Base-by-base conservation (phyloP, 2,888 invertebrate genomes). In the Eulithis testata region DNA sequence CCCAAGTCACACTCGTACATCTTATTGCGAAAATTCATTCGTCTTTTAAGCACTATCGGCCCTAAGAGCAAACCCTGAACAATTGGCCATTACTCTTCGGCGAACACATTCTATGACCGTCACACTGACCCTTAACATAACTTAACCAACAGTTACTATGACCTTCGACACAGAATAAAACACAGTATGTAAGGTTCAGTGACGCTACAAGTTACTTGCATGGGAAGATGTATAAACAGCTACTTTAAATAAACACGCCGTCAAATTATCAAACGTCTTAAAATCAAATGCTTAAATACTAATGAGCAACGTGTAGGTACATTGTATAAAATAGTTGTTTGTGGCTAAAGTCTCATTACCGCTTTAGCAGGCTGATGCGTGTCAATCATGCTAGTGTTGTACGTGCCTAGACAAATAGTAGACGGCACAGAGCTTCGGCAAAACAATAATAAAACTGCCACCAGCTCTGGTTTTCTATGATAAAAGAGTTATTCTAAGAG, bases 271-370 rank as follows among this genome's bases (percentile, higher is more conserved):
- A 74, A 67, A 74, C 27, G 60, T 63, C 57, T 56, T 61, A 64
- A 68, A 63, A 66, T 70, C 67, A 68, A 63, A 63, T 63, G 70
- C 83, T 83, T 82, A n/a, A n/a, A 81, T 83, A 59, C 59, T 82
- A 84, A 82, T 74, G 74, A 75, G 76, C 51, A 9, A 3, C 40
- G 8, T 40, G 40, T 40, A 51, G 27, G 51, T 59, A 59, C 51
- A 51, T 40, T 75, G 76, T 76, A 80, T 76, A 81, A 82, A 79
- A 77, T 81, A 78, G 82, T 81, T 81, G 79, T 79, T 79, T 80
- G 75, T 79, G 78, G 82, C 86, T 86, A 89, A 87, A 83, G 82
- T 83, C 84, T 88, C 88, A 89, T 90, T 89, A 90, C 83, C 73
- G 76, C 74, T 75, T 77, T 83, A 84, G 82, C 85, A 80, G 81